Conservation (phyloP, 2,888 invertebrate species). For the Tetropium fuscum region DNA sequence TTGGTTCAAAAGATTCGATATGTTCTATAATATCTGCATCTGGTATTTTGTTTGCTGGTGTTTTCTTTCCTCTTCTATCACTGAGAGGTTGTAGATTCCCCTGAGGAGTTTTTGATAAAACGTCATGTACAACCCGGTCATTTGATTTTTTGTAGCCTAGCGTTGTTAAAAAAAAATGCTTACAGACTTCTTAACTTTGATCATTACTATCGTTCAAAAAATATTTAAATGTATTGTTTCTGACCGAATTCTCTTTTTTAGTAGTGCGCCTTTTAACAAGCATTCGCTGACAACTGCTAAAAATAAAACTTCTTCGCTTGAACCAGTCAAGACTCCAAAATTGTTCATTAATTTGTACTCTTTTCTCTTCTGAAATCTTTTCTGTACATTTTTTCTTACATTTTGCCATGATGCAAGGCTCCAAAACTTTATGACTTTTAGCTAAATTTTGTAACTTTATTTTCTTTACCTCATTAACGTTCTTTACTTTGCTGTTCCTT, state of each 20-base stretch:
- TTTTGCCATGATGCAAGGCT: background rate
- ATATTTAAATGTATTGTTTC: background rate
- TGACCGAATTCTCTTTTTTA: background rate
- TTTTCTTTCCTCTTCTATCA: background rate
- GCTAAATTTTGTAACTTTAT: background rate
- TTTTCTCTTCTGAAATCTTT: background rate
- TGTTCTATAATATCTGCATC: background rate
- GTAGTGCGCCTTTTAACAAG: slow-evolving; percentile 1
- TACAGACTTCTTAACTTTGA: background rate
- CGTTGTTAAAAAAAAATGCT: background rate
- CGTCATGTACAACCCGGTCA: background rate
- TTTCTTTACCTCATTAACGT: background rate
- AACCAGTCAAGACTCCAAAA: background rate
- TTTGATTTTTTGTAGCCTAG: background rate
- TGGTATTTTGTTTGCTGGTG: background rate
- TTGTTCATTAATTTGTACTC: background rate
- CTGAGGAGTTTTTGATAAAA: background rate
- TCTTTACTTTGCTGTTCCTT: background rate
- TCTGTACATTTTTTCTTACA: background rate
- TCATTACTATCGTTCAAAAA: background rate
- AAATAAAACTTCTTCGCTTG: background rate
- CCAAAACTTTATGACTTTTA: background rate
- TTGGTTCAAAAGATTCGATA: background rate
- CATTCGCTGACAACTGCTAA: background rate
- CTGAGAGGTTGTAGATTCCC: background rate